phyloP scores from a whole-genome alignment of 2,113 vertebrate species.

The Lepisosteus osseus region DNA sequence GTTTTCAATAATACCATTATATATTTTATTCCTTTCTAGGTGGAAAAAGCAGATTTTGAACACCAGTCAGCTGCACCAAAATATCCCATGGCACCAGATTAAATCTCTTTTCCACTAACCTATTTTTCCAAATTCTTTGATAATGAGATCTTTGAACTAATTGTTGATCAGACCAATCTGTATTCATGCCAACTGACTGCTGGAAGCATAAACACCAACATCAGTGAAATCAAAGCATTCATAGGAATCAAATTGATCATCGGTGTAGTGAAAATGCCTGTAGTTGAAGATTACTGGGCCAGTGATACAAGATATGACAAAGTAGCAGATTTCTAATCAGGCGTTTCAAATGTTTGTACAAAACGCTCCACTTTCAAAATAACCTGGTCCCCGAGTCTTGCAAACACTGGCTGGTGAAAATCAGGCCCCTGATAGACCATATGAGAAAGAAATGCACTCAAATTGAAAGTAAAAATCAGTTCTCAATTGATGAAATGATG shows the following conservation, averaged over 20 bases:
- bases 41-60: not conserved
- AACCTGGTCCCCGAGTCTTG: not conserved
- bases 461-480: slow-evolving; percentile 13
- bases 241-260: slow-evolving; percentile 9
- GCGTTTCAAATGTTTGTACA: slow-evolving; percentile 5
- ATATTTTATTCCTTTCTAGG: not conserved
- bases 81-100: not conserved
- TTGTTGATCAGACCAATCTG: slow-evolving; percentile 13
- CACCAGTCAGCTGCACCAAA: slow-evolving; percentile 1
- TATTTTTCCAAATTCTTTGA: slow-evolving; percentile 4
- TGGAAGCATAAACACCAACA: slow-evolving; percentile 7
- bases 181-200: slow-evolving; percentile 8
- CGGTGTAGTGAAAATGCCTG: slow-evolving; percentile 8
- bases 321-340: not conserved
- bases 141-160: slow-evolving; percentile 2
- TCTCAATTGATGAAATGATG: slow-evolving; percentile 18
- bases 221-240: slow-evolving; percentile 5
- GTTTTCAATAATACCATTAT: too few relatives aligned
- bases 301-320: not conserved
- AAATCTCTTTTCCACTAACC: not conserved
- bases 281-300: slow-evolving; percentile 7
- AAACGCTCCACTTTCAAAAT: slow-evolving; percentile 17
- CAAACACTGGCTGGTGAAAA: slow-evolving; percentile 10
- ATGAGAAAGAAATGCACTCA: slow-evolving; percentile 7
- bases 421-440: slow-evolving; percentile 6